Percentiles rank a stretch among this genome's conserved stretches.
Conservation (phyloP, 2,113 vertebrate genomes). For the Oostethus manadensis region DNA sequence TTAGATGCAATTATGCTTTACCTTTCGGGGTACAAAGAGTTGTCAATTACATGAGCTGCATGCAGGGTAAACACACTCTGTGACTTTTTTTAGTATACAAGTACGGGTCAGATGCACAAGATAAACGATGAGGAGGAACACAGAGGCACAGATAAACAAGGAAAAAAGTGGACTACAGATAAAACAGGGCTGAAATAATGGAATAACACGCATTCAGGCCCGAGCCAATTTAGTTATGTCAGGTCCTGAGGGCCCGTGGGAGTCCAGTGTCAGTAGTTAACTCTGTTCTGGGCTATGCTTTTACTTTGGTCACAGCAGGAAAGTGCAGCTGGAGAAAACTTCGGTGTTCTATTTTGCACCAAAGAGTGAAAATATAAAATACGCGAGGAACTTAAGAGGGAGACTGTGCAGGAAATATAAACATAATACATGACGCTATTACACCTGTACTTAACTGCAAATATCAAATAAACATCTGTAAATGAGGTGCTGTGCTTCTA, state of each 20-base stretch:
- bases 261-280: conserved; percentile 26
- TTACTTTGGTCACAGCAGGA: conserved; percentile 29
- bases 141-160: conserved; percentile 49
- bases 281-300: conserved; percentile 22
- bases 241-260: conserved; percentile 37
- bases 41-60: no score
- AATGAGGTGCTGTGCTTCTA: no score
- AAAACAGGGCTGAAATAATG: conserved; percentile 55
- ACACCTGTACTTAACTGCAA: no score
- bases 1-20: no score
- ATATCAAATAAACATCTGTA: no score
- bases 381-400: not conserved
- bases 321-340: conserved; percentile 23
- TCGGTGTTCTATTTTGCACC: not conserved
- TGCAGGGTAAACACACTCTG: not conserved
- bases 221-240: conserved; percentile 55
- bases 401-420: no score
- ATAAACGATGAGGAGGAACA: conserved; percentile 45
- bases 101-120: conserved; percentile 41
- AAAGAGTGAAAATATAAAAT: conserved; percentile 17
- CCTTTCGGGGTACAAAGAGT: no score
- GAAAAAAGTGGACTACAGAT: conserved; percentile 34
- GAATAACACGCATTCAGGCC: conserved; percentile 55
- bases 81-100: conserved; percentile 29
- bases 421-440: no score